phyloP scores from a whole-genome alignment of 2,797 vertebrate genomes.

The Atherinosoma microstoma region DNA sequence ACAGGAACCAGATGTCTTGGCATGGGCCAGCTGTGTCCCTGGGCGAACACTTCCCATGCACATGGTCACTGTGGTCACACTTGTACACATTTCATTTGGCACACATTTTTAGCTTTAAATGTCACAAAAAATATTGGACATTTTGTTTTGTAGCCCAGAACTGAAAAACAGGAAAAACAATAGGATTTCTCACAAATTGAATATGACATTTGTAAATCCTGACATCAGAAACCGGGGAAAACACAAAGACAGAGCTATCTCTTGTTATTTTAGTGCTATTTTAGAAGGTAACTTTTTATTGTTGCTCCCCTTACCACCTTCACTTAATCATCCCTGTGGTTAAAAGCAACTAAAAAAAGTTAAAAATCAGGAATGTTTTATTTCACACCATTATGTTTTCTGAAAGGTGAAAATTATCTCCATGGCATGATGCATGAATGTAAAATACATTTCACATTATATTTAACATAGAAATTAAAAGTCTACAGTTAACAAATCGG shows the following conservation, averaged over 20 bases:
- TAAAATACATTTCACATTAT: no score
- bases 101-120: slow-evolving; percentile 19
- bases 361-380: no score
- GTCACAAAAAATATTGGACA: neutral
- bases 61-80: neutral
- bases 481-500: neutral
- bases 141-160: neutral
- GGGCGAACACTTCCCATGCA: slow-evolving; percentile 18
- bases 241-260: neutral
- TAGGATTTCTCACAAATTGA: neutral
- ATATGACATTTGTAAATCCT: neutral
- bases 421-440: no score
- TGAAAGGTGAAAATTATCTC: no score
- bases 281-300: neutral
- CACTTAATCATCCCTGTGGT: neutral
- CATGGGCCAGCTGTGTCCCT: slow-evolving; percentile 61
- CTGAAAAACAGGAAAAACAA: neutral
- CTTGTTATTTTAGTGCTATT: neutral
- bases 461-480: no score
- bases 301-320: neutral
- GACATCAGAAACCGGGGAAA: neutral
- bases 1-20: slow-evolving; percentile 75
- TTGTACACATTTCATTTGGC: slow-evolving; percentile 21
- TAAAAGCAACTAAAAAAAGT: no score
- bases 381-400: no score